These are phyloP conservation scores for Podarcis cretensis DNA, from an alignment of 2,113 vertebrate species.

Conservation along the genomic window DNA sequence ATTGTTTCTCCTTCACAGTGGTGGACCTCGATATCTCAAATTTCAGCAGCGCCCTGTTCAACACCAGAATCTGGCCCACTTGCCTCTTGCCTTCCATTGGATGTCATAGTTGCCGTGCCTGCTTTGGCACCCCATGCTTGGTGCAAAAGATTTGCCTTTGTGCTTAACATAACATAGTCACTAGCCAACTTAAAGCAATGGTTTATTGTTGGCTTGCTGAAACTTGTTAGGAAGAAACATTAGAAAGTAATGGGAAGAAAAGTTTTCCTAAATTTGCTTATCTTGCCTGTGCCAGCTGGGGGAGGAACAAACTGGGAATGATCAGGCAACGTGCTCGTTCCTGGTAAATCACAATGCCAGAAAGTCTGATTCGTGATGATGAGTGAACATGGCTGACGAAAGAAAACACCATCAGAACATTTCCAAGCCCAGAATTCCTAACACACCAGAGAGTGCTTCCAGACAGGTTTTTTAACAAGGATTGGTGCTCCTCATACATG, in stretches of 20 bases:
- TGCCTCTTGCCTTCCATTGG: too few species aligned
- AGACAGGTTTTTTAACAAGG: not conserved
- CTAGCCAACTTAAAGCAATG: too few species aligned
- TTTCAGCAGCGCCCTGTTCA: too few species aligned
- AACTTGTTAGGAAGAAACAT: not conserved
- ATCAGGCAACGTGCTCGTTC: not conserved
- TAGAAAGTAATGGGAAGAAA: not conserved
- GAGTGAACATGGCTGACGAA: not conserved
- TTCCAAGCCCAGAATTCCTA: not conserved
- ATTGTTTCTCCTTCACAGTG: too few species aligned
- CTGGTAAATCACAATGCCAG: not conserved
- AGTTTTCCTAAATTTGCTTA: not conserved
- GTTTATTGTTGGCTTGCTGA: not conserved
- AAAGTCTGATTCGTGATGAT: not conserved
- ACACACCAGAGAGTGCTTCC: not conserved
- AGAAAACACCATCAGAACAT: not conserved
- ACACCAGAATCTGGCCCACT: too few species aligned
- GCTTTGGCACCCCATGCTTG: too few species aligned
- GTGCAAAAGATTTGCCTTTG: too few species aligned
- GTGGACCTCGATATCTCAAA: too few species aligned
- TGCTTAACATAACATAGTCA: too few species aligned
- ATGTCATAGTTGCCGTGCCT: too few species aligned
- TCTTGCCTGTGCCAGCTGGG: not conserved
- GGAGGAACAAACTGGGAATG: not conserved
- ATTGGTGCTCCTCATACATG: too few species aligned